Evolutionary conservation across 64 coral and sea anemone species (phyloP).

Genomic region (Dendronephthya gigantea): DNA sequence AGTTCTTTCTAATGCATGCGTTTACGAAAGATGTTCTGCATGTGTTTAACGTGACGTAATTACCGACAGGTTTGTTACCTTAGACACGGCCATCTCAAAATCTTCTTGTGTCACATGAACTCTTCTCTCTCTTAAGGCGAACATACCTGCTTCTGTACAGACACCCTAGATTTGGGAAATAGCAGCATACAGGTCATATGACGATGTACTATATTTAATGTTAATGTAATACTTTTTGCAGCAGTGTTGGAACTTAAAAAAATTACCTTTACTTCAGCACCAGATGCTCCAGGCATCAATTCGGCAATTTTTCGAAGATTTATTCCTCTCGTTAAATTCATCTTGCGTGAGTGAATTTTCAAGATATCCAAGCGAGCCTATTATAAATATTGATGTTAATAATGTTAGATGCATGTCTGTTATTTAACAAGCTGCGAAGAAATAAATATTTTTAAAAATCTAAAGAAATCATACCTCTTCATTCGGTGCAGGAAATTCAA

Average conservation of each 20-base stretch:
- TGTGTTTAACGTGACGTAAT: background rate
- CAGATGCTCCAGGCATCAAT: conserved; percentile 99
- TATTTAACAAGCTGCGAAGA: too few species aligned
- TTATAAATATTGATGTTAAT: background rate
- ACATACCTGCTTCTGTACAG: conserved; percentile 99
- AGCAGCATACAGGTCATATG: too few species aligned
- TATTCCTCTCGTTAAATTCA: conserved; percentile 98
- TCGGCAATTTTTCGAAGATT: conserved; percentile 99
- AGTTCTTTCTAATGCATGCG: too few species aligned
- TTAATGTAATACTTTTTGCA: too few species aligned
- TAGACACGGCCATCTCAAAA: conserved; percentile 99
- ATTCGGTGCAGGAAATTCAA: conserved; percentile 95
- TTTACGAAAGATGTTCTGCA: background rate
- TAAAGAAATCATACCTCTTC: conserved; percentile 81
- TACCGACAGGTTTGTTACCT: conserved; percentile 31
- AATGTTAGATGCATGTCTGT: background rate
- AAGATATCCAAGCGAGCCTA: conserved; percentile 94
- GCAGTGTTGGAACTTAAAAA: too few species aligned
- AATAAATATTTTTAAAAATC: too few species aligned
- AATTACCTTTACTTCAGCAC: conserved; percentile 99
- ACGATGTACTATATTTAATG: background rate
- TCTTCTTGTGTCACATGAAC: conserved; percentile 99
- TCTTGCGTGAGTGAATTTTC: conserved; percentile 98
- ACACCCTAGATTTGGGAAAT: conserved; percentile 55
- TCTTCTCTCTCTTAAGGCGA: conserved; percentile 93